Base-by-base conservation (phyloP, 2,888 invertebrate genomes). In the Dryococelus australis region DNA sequence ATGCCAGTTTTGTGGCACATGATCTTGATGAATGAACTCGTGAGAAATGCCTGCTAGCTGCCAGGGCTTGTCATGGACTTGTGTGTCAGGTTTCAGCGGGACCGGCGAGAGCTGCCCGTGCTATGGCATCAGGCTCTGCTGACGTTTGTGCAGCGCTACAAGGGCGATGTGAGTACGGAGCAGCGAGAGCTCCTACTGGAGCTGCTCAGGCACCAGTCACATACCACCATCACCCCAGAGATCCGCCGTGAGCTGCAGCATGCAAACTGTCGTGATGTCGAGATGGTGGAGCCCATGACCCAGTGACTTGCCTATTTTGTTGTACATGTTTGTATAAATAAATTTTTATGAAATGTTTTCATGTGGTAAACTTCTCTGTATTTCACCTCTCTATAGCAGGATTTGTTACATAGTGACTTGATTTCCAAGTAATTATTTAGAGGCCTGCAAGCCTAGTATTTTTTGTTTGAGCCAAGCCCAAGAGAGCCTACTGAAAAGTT, bases 61-160 rank as follows among this genome's bases (percentile, higher is more conserved):
- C 0, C n/a, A 24, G 8, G n/a, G 24, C 65, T 10, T 13, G 47
- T 13, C 47, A 13, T 47, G 8, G 0, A 47, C 16, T 0, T 51
- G 53, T 85, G 47, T 92, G 92, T 85, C 91, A 98, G 98, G 91
- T 98, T 99, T 92, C 95, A 96, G 92, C 94, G 94, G 89, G 99
- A 99, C 91, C 93, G 93, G 86, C 95, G 98, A 87, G 95, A 95
- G 90, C 93, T 99, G 91, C 99, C 99, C 0, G 98, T 99, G 8
- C 92, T 99, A 88, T 99, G 99, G 99, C 99, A 99, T 92, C 99
- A 99, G 92, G 95, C 98, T 81, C 93, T 99, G 79, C 93, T 99
- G 87, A 97, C 98, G 9, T 99, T 99, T 93, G 96, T 96, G 0
- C 98, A 99, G 93, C 95, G 98, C 85, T 99, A 99, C 92, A 99